These are phyloP conservation scores for Agelastica alni DNA, from an alignment of 2,888 invertebrate species.

Conservation along the genomic window DNA sequence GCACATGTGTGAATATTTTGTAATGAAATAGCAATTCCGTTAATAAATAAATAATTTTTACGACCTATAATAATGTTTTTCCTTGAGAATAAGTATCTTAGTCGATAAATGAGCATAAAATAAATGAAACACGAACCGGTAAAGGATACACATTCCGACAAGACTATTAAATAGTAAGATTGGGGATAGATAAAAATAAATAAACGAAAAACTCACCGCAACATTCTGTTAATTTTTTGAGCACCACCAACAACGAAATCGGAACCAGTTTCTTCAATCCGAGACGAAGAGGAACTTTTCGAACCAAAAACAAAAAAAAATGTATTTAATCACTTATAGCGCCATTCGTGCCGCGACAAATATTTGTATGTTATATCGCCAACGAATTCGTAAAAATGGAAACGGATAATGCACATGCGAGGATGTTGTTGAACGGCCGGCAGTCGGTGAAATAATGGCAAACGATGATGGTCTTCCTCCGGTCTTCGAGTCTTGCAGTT, in stretches of 20 bases:
- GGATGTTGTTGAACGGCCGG: conserved; percentile 1
- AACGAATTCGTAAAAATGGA: conserved; percentile 5
- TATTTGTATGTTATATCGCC: no score
- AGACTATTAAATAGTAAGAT: no score
- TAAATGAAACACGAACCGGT: no score
- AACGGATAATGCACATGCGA: conserved; percentile 13
- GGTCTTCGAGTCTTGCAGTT: conserved; percentile 8
- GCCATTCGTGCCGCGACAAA: conserved; percentile 9
- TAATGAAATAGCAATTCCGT: no score
- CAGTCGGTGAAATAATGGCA: conserved; percentile 12
- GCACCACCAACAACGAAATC: not conserved
- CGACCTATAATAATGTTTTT: no score
- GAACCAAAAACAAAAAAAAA: not conserved
- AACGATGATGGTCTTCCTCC: conserved; percentile 5
- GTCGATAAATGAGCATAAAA: no score
- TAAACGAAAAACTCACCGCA: conserved; percentile 7
- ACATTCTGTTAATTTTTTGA: conserved; percentile 6
- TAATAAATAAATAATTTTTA: no score
- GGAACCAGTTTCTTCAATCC: not conserved
- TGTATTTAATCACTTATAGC: conserved; percentile 1
- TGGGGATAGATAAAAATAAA: no score
- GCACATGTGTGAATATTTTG: no score
- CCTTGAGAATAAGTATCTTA: no score
- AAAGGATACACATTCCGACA: no score
- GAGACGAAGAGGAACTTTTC: not conserved